Evolutionary conservation across 2,888 invertebrate species (phyloP).

Genomic region (Trichopria drosophilae): DNA sequence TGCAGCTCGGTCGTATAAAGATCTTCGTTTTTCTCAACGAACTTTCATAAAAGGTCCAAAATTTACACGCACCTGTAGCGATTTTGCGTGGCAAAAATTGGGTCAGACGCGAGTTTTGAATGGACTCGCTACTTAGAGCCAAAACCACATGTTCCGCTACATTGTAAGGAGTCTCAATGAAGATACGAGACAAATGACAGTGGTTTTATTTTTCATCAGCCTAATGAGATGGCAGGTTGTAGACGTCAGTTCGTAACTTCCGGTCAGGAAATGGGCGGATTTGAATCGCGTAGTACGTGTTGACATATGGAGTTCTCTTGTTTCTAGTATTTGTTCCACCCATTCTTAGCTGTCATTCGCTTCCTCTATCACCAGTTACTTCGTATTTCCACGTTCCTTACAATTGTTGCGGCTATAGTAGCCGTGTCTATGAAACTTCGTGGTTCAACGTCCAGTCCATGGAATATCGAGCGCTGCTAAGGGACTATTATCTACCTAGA

Average conservation of each 20-base stretch:
- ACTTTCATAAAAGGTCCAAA: no score
- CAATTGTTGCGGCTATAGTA: no score
- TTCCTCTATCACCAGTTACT: conserved; percentile 5
- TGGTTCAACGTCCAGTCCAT: conserved; percentile 28
- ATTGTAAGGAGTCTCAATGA: not conserved
- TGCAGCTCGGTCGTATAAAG: no score
- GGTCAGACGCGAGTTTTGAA: no score
- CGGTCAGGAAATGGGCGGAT: conserved; percentile 31
- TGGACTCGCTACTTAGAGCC: not conserved
- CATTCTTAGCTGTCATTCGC: not conserved
- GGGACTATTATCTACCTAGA: conserved; percentile 41
- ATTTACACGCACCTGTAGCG: no score
- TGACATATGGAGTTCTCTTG: conserved; percentile 33
- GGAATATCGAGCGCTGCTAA: conserved; percentile 36
- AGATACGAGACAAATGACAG: no score
- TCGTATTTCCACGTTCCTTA: conserved; percentile 10
- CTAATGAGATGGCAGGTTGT: no score
- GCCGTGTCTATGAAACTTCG: no score
- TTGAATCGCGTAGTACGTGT: conserved; percentile 24
- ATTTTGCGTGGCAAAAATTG: no score
- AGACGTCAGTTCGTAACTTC: conserved; percentile 36
- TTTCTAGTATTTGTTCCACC: conserved; percentile 10
- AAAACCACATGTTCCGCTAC: not conserved
- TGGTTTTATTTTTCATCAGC: no score
- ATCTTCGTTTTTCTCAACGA: no score